Evolutionary conservation across 2,888 invertebrate genomes (phyloP).

Genomic region (Eumacrocentrus americanus): DNA sequence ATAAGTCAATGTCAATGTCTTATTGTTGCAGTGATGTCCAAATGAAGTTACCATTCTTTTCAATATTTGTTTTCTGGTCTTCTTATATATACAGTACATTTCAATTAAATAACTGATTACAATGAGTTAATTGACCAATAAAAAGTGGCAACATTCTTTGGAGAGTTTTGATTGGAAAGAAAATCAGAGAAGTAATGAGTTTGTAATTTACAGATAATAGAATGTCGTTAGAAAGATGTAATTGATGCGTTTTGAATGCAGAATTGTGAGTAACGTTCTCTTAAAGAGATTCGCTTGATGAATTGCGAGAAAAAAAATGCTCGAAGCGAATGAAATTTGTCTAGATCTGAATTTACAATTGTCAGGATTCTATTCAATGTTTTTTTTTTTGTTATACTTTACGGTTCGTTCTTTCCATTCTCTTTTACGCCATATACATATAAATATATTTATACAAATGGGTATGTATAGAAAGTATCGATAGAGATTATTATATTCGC

Average conservation of each 20-base stretch:
- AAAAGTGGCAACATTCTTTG: background rate
- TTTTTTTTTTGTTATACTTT: slow-evolving; percentile 30
- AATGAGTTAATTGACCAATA: background rate
- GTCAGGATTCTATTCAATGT: slow-evolving; percentile 29
- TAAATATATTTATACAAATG: slow-evolving; percentile 24
- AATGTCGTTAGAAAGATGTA: no score
- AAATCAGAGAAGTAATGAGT: no score
- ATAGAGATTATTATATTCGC: slow-evolving; percentile 43
- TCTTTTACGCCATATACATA: slow-evolving; percentile 25
- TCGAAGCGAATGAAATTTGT: background rate
- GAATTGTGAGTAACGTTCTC: no score
- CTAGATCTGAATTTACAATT: slow-evolving; percentile 17
- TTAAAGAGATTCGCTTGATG: no score
- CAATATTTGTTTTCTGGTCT: background rate
- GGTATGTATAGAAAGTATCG: slow-evolving; percentile 28
- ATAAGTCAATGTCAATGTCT: slow-evolving; percentile 31
- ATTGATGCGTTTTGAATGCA: no score
- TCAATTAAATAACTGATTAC: no score
- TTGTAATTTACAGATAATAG: no score
- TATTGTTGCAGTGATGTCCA: slow-evolving; percentile 22
- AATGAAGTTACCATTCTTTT: slow-evolving; percentile 34
- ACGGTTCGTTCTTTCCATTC: slow-evolving; percentile 5
- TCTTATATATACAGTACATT: background rate
- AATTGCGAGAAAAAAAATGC: background rate
- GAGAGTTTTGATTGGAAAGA: no score